Evolutionary conservation across 2,888 invertebrate species (phyloP), one percentile per base, ranked within the genome.

Genomic region (Sarcophaga carnaria): DNA sequence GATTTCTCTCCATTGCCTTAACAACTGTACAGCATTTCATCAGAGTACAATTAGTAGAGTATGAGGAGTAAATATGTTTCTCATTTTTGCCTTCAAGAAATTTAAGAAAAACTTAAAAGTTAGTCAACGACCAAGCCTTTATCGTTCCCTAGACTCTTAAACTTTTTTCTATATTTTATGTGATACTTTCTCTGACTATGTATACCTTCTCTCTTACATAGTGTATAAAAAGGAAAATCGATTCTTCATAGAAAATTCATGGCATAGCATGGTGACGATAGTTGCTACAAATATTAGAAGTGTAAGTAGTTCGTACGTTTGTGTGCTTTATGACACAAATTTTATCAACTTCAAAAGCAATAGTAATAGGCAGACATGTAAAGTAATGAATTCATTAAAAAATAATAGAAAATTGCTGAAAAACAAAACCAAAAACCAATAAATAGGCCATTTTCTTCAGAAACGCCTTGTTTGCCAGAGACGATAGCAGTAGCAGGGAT

Each of bases 51-150:
- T 60, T 60, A 78, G 60, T 45, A 60, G 59, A 69, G 14, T 17
- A 3, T 17, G 3, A 54, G 37, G 3, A 37, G 20, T 45, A 78
- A 20, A 62, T 25, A 59, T 25, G 5, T 47, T 60, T 27, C 37
- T 63, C 25, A 45, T 37, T 67, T 69, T 69, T 69, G 47, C 80
- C 62, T 62, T 47, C 22, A 49, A 47, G 69, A 75, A 47, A 62
- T 69, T 69, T 60, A n/a, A 59, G 14, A 1, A 14, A 54, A 54
- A 14, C 1, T 49, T 54, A 63, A 37, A 10, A 10, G 0, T 37
- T 63, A 64, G 63, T 76, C 76, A 76, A 76, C 81, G 70, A 70
- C 25, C 14, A 82, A 76, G 70, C 76, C 63, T 63, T 70, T 49
- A 37, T 47, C 47, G 12, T 62, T 71, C 25, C 4, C 22, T 10